A percentile compares a stretch with the other conserved stretches of the same genome.
phyloP scores from a whole-genome alignment of 2,797 vertebrate species.

The Amniataba percoides region DNA sequence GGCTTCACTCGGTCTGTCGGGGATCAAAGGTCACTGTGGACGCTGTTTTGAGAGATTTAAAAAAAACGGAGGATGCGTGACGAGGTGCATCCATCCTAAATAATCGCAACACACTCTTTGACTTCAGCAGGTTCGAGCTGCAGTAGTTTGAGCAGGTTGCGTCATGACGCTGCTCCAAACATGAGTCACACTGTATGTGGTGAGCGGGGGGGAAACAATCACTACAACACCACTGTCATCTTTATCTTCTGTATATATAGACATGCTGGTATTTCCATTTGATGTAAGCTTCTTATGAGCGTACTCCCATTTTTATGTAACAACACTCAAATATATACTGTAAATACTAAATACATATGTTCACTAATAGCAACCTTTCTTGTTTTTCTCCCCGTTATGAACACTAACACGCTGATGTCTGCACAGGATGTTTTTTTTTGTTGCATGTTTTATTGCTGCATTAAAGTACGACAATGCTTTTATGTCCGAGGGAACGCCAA shows the following conservation, averaged over 20 bases:
- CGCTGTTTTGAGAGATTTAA: conserved; percentile 14
- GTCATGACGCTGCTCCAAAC: conserved; percentile 32
- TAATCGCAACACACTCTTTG: too few species aligned
- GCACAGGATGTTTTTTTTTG: not conserved
- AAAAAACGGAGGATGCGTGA: conserved; percentile 6
- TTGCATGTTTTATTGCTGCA: too few species aligned
- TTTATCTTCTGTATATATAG: not conserved
- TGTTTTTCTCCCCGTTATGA: not conserved
- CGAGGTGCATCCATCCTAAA: not conserved
- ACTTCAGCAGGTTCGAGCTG: conserved; percentile 7
- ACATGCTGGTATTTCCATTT: not conserved
- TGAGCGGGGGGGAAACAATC: conserved; percentile 1
- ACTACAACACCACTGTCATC: not conserved
- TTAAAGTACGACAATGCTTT: too few species aligned
- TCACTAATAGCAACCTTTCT: not conserved
- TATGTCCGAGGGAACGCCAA: too few species aligned
- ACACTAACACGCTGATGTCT: not conserved
- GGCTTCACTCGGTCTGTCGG: conserved; percentile 32
- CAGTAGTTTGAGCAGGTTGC: conserved; percentile 13
- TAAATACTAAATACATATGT: not conserved
- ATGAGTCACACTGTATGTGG: conserved; percentile 39
- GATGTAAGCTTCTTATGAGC: not conserved
- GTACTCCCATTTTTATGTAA: not conserved
- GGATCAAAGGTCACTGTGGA: conserved; percentile 41
- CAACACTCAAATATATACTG: not conserved